These are phyloP conservation scores for Hapalemur alaotrensis DNA, from an alignment of 2,797 vertebrate species.

Conservation along the genomic window DNA sequence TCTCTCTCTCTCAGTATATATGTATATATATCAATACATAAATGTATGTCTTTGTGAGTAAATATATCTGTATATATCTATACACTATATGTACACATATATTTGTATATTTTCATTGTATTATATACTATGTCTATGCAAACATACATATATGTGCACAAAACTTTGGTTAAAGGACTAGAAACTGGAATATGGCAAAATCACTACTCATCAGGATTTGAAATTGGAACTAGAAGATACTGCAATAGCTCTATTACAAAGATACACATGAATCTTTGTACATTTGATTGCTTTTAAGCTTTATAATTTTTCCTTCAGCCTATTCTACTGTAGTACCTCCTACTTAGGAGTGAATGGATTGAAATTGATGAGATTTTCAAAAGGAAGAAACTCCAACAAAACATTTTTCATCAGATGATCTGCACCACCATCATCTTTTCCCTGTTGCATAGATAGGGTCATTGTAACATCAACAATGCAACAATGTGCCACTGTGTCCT, in stretches of 20 bases:
- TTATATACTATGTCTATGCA: neutral
- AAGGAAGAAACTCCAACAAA: neutral
- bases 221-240: neutral
- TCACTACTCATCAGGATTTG: neutral
- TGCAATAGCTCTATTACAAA: neutral
- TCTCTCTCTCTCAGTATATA: neutral
- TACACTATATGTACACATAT: neutral
- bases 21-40: fast-evolving
- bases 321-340: neutral
- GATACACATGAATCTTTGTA: neutral
- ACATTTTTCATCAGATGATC: neutral
- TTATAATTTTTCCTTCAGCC: neutral
- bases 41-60: neutral
- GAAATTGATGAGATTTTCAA: neutral
- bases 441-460: fast-evolving
- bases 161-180: neutral
- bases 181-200: neutral
- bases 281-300: neutral
- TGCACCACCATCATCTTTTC: fast-evolving
- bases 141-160: neutral
- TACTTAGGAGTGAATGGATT: neutral
- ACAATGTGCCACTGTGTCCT: neutral
- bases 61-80: neutral
- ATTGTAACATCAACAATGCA: neutral
- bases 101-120: neutral